Conservation (phyloP, 1,140 invertebrate species). For the Drusus annulatus region DNA sequence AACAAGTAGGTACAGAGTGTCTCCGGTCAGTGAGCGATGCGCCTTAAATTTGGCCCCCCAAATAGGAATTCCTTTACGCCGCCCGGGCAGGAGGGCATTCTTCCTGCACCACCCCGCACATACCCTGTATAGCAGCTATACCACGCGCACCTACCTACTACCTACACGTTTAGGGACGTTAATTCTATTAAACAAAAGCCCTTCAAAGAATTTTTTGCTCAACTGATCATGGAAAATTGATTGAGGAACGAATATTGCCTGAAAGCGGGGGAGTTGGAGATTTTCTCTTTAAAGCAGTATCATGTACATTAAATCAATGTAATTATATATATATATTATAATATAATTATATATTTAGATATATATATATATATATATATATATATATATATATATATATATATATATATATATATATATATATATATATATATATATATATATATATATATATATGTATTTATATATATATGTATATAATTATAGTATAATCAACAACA, state of each 20-base stretch:
- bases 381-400: no score
- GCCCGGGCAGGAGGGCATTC: constrained; percentile 31
- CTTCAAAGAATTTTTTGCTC: constrained; percentile 28
- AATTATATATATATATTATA: no score
- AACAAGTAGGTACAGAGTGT: constrained; percentile 48
- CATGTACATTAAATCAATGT: no score
- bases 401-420: no score
- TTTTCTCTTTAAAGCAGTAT: no score
- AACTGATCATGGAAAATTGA: constrained; percentile 25
- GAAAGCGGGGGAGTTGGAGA: no score
- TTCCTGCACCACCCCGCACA: not conserved
- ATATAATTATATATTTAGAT: no score
- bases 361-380: no score
- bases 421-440: no score
- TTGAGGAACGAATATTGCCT: constrained; percentile 8
- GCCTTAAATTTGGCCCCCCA: constrained; percentile 54
- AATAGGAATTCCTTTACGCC: constrained; percentile 58
- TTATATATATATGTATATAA: no score
- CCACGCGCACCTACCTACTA: not conserved
- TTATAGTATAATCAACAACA: no score
- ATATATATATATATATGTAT: no score
- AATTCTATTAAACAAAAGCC: constrained; percentile 28
- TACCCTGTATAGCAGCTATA: not conserved
- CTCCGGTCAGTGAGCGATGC: constrained; percentile 46
- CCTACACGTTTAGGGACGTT: constrained; percentile 1